These are phyloP conservation scores for Sturnus vulgaris DNA, from an alignment of 2,113 vertebrate species.

Conservation along the genomic window DNA sequence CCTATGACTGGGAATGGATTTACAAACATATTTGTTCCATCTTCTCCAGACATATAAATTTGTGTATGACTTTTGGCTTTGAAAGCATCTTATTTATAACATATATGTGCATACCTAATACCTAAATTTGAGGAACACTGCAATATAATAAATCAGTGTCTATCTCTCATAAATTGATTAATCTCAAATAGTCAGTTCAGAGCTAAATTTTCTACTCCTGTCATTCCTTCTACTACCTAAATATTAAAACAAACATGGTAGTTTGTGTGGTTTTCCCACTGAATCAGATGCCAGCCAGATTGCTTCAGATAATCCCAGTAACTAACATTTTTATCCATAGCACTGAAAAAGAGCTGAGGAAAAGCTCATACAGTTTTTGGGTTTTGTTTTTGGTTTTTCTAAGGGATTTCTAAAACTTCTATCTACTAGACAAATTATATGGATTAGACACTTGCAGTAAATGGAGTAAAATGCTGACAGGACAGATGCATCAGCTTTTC, in stretches of 20 bases:
- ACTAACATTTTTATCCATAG: background rate
- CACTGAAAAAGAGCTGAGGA: background rate
- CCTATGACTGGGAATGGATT: background rate
- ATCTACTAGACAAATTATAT: background rate
- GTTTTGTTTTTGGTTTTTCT: background rate
- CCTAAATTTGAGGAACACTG: background rate
- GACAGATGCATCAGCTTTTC: background rate
- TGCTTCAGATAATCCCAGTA: background rate
- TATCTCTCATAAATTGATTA: background rate
- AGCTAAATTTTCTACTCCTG: background rate
- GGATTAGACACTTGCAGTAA: background rate
- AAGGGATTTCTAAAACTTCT: background rate
- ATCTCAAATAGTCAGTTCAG: background rate
- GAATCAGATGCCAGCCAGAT: background rate
- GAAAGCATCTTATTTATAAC: background rate
- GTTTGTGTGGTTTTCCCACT: background rate
- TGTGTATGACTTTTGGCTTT: background rate
- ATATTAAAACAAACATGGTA: background rate
- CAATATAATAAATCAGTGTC: background rate
- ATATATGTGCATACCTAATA: background rate
- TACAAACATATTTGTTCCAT: background rate
- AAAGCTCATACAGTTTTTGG: background rate
- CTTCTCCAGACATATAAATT: background rate
- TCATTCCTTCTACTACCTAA: background rate
- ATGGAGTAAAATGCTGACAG: background rate